These are phyloP conservation scores for Iguana delicatissima DNA, from an alignment of 2,797 vertebrate genomes.

Conservation along the genomic window DNA sequence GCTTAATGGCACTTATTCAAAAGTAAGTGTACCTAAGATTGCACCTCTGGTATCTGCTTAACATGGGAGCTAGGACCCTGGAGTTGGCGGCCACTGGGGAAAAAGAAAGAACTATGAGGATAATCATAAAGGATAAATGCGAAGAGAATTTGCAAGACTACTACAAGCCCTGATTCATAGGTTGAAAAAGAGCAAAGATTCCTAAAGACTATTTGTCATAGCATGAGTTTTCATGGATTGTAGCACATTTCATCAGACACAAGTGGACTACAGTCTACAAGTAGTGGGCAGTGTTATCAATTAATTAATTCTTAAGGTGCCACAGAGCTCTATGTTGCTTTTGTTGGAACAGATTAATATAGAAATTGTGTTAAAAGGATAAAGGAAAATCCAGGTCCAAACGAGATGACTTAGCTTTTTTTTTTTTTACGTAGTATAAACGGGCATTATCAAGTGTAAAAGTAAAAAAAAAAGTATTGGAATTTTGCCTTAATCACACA, in stretches of 20 bases:
- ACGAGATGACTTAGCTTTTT: background rate
- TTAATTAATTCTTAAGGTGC: background rate
- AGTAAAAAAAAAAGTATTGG: too few relatives aligned
- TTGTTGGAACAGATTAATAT: background rate
- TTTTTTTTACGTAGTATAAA: background rate
- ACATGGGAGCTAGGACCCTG: background rate
- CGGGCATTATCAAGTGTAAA: background rate
- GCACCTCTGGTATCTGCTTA: background rate
- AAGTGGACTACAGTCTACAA: background rate
- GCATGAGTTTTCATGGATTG: too few relatives aligned
- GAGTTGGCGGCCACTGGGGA: background rate
- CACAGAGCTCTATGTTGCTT: background rate
- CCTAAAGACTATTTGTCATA: too few relatives aligned
- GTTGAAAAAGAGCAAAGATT: background rate
- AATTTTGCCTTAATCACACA: background rate
- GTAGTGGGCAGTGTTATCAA: background rate
- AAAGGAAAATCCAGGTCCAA: background rate
- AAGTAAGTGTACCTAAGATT: background rate
- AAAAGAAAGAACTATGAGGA: background rate
- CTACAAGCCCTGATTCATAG: background rate
- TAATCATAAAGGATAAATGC: background rate
- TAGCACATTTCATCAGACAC: background rate
- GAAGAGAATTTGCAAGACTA: background rate
- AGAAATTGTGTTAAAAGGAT: background rate
- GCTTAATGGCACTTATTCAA: background rate